Conservation (phyloP, 1,140 invertebrate genomes). For the Zaprionus kolodkinae region DNA sequence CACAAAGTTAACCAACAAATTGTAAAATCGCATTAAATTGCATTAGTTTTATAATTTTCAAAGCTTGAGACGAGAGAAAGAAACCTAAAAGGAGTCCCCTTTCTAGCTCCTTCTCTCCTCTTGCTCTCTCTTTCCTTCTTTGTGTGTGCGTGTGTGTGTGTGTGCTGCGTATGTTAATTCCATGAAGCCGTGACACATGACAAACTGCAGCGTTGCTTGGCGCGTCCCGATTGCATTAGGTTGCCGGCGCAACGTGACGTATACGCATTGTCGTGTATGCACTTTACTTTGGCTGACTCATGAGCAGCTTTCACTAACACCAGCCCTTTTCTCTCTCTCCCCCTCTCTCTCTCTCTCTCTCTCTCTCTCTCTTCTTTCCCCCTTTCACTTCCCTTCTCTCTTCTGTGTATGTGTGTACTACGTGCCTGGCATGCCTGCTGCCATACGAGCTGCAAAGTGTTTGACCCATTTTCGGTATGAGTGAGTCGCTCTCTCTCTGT, state of each 20-base stretch:
- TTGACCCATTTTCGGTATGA: conserved; percentile 62
- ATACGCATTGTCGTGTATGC: conserved; percentile 74
- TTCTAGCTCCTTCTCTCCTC: background rate
- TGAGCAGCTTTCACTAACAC: conserved; percentile 38
- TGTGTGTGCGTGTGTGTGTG: background rate
- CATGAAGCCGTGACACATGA: conserved; percentile 60
- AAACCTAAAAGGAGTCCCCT: conserved; percentile 18
- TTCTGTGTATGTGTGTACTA: conserved; percentile 48
- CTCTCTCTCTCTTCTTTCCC: background rate
- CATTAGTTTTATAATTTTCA: conserved; percentile 49
- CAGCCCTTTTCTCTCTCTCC: conserved; percentile 13
- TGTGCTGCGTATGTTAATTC: conserved; percentile 63
- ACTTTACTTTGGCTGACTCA: conserved; percentile 55
- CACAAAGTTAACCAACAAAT: conserved; percentile 40
- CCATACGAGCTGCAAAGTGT: conserved; percentile 50
- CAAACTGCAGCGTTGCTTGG: conserved; percentile 46
- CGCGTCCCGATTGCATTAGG: conserved; percentile 65
- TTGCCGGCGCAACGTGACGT: conserved; percentile 64
- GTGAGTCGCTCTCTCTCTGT: background rate
- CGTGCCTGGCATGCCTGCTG: conserved; percentile 55
- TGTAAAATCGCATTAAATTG: conserved; percentile 43
- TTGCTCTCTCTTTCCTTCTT: background rate
- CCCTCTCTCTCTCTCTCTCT: too few species aligned
- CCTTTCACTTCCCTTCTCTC: background rate
- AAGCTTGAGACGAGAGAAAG: conserved; percentile 6